Conservation (phyloP, 2,888 invertebrate genomes). For the Cataglyphis cursor region DNA sequence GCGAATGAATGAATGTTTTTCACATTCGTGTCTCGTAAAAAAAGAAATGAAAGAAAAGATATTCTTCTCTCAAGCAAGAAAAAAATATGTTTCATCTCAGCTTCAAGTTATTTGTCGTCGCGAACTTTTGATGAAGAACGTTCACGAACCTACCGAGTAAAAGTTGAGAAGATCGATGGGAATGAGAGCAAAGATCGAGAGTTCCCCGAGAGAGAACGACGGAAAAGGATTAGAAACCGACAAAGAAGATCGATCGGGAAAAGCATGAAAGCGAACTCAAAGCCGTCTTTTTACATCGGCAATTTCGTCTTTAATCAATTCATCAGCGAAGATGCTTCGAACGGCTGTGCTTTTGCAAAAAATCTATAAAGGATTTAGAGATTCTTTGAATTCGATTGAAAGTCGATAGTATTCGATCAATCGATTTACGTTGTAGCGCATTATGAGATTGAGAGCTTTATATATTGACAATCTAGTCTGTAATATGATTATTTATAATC, state of each 20-base stretch:
- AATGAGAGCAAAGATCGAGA: slow-evolving; percentile 24
- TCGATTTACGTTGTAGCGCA: neutral
- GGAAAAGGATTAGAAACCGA: slow-evolving; percentile 52
- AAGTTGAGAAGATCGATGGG: slow-evolving; percentile 44
- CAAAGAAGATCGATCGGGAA: slow-evolving; percentile 40
- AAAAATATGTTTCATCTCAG: slow-evolving; percentile 50
- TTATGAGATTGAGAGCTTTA: neutral
- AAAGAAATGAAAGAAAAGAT: neutral
- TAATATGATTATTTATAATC: slow-evolving; percentile 13
- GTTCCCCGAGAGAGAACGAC: slow-evolving; percentile 17
- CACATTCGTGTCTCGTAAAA: slow-evolving; percentile 48
- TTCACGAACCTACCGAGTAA: slow-evolving; percentile 27
- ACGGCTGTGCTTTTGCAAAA: slow-evolving; percentile 11
- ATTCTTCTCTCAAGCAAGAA: neutral
- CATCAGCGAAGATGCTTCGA: slow-evolving; percentile 15
- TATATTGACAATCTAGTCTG: neutral
- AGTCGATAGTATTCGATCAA: neutral
- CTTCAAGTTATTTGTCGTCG: slow-evolving; percentile 64
- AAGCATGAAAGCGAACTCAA: slow-evolving; percentile 3
- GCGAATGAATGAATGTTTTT: slow-evolving; percentile 67
- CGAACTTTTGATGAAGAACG: slow-evolving; percentile 19
- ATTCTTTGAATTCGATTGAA: slow-evolving; percentile 39
- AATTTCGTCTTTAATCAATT: slow-evolving; percentile 43
- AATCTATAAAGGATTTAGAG: slow-evolving; percentile 5
- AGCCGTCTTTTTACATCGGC: slow-evolving; percentile 19